Evolutionary conservation across 2,888 invertebrate genomes (phyloP), one percentile per base, ranked within the genome.

Genomic region (Synanthedon andrenaeformis): DNA sequence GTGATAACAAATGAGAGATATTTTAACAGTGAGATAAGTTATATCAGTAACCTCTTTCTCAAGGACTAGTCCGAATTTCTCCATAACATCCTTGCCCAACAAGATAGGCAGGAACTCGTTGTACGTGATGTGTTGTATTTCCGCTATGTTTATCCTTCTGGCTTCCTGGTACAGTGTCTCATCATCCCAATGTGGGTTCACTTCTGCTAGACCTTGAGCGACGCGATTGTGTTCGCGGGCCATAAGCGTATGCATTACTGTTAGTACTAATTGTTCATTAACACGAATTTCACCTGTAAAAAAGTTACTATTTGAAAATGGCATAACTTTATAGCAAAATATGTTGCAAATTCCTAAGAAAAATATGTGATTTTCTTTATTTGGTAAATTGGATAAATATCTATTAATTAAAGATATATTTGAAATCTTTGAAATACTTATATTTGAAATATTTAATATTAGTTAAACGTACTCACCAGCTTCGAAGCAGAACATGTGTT

Each of bases 171-270:
- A 97, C 0, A 96, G 79, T 0, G 93, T 96, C 81, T 97, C 97
- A 67, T 97, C 97, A 68, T 96, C 95, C 97, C 96, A 97, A 74
- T 95, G 96, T 0, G 95, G 95, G 82, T 97, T 97, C 4, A 97
- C 90, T 52, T 90, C 90, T 0, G 92, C 90, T 45, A 98, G 79
- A 5, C 87, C 92, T 53, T 89, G 90, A 0, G 97, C 96, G 0
- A 96, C 81, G 56, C 95, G 89, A 80, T 98, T 98, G 77, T 98
- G 97, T 72, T 97, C 96, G 56, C 96, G 89, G 0, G 96, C 95
- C 93, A 96, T 92, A 42, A 96, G 77, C 0, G 96, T 96, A 74
- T 97, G 96, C 95, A 96, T 96, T 61, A 95, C 95, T 0, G 96
- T 93, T 53, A 97, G 82, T 0, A 96, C 94, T 60, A 96, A 82